Evolutionary conservation across 2,888 invertebrate genomes (phyloP).

Genomic region (Metallyticus violacea): DNA sequence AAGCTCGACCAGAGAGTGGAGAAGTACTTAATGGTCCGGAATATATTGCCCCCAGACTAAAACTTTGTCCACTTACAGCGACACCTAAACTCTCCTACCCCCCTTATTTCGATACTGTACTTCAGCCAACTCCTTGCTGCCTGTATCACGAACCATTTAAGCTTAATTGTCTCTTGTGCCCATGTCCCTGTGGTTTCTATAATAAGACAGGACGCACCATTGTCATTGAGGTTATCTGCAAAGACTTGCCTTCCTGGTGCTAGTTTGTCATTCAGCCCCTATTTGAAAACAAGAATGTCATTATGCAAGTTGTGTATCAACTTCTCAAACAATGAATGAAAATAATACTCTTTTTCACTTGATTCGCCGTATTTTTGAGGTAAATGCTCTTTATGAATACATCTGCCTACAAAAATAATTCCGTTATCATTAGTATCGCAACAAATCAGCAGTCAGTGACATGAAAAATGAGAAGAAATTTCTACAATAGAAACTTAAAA

Average conservation of each 20-base stretch:
- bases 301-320: no score
- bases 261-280: no score
- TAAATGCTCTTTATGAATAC: no score
- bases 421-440: no score
- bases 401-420: no score
- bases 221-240: not conserved
- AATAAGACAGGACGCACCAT: slow-evolving; percentile 19
- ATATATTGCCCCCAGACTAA: slow-evolving; percentile 32
- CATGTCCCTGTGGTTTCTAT: slow-evolving; percentile 18
- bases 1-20: not conserved
- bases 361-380: no score
- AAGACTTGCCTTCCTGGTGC: not conserved
- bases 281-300: no score
- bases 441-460: no score
- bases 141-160: slow-evolving; percentile 30
- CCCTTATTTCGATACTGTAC: slow-evolving; percentile 2
- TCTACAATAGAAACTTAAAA: no score
- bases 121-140: not conserved
- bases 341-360: no score
- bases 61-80: slow-evolving; percentile 31
- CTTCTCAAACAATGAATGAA: no score
- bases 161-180: slow-evolving; percentile 27
- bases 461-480: no score
- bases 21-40: slow-evolving; percentile 30
- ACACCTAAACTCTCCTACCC: not conserved